Evolutionary conservation across 2,888 invertebrate genomes (phyloP), one percentile per base, ranked within the genome.

Genomic region (Stenurella melanura): DNA sequence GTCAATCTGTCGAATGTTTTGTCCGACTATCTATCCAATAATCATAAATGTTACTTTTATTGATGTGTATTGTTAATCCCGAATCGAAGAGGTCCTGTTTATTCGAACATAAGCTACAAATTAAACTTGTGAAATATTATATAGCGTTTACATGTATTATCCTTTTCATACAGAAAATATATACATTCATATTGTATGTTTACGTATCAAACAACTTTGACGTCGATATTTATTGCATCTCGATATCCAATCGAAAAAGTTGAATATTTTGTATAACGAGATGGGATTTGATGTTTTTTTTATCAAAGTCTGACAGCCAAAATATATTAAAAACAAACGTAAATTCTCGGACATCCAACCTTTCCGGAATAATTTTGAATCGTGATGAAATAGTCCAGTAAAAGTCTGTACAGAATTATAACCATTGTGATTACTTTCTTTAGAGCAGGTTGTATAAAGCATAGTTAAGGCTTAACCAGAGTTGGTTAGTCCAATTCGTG

Each of bases 221-320:
- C 72, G 72, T 70, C 69, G 64, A 78, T 73, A 63, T 68, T 75
- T 73, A 78, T 78, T 73, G 68, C 69, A 60, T 17, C 42, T 73
- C 75, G 75, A 75, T 73, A 78, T 78, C 73, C 73, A 73, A 78
- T 78, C 21, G 60, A 75, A 73, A 64, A 73, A 73, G 75, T 75
- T 64, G 78, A 78, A 71, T 71, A 73, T 78, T 71, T 73, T 78
- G n/a, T 61, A 26, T 61, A 61, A 61, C 61, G 10, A 21, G 61
- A 61, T 61, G 61, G 61, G 34, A 61, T 61, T 26, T 30, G 26
- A 61, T 61, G 30, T 61, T 61, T 61, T 61, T 61, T 61, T 61
- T 30, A 61, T 61, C 30, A 61, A n/a, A 58, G 58, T 21, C n/a
- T 61, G 50, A 26, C 21, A 18, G 18, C 26, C 18, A 30, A 57